Conservation (phyloP, 2,113 vertebrate species). For the Nanorana parkeri region DNA sequence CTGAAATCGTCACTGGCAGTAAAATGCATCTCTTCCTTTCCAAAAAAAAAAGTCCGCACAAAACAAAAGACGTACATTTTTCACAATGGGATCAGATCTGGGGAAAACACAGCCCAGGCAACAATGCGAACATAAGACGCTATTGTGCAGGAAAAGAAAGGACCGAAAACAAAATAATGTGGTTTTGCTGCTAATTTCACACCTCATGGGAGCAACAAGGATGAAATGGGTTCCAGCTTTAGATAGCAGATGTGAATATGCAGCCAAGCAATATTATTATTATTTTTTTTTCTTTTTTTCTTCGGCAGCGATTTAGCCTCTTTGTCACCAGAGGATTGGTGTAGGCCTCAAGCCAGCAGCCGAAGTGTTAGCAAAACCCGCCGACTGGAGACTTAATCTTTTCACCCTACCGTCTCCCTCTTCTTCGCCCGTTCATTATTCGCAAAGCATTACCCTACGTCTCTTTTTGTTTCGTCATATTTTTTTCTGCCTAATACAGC, state of each 20-base stretch:
- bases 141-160: slow-evolving; percentile 76
- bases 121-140: slow-evolving; percentile 75
- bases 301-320: slow-evolving; percentile 67
- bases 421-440: slow-evolving; percentile 90
- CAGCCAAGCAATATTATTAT: slow-evolving; percentile 61
- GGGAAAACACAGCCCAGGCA: slow-evolving; percentile 65
- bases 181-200: slow-evolving; percentile 76
- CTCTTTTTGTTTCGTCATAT: slow-evolving; percentile 83
- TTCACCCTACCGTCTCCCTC: slow-evolving; percentile 90
- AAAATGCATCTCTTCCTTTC: not conserved
- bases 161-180: slow-evolving; percentile 74
- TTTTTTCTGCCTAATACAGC: slow-evolving; percentile 83
- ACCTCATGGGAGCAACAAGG: slow-evolving; percentile 73
- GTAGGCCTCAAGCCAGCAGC: slow-evolving; percentile 76
- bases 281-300: slow-evolving; percentile 59
- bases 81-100: slow-evolving; percentile 26
- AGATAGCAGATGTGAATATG: slow-evolving; percentile 76
- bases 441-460: slow-evolving; percentile 75
- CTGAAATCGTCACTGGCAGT: not conserved
- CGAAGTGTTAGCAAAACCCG: slow-evolving; percentile 80
- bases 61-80: slow-evolving; percentile 1
- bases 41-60: not conserved
- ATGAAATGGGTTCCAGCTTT: slow-evolving; percentile 74
- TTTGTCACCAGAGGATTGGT: slow-evolving; percentile 70
- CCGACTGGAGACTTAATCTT: slow-evolving; percentile 85